Evolutionary conservation across 2,888 invertebrate genomes (phyloP).

Genomic region (Cecidostiba fungosa): DNA sequence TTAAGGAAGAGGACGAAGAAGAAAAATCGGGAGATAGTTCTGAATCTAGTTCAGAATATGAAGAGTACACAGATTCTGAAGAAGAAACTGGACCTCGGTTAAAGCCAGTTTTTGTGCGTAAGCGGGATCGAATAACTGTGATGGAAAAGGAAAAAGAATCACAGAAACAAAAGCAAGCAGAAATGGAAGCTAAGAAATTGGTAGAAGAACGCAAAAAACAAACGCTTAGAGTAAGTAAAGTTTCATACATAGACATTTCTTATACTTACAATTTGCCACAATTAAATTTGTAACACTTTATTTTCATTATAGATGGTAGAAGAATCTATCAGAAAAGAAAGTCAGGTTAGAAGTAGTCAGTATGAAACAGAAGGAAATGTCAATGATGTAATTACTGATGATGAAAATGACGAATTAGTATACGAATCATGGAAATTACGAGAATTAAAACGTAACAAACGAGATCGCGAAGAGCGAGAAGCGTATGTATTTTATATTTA

Average conservation of each 20-base stretch:
- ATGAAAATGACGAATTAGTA: slow-evolving; percentile 97
- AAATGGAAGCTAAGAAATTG: slow-evolving; percentile 90
- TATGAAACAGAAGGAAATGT: slow-evolving; percentile 89
- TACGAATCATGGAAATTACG: slow-evolving; percentile 99
- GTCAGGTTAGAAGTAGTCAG: slow-evolving; percentile 81
- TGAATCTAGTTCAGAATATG: slow-evolving; percentile 89
- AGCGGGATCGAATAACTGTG: slow-evolving; percentile 96
- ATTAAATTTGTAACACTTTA: slow-evolving; percentile 25
- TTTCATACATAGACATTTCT: not conserved
- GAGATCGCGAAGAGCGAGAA: slow-evolving; percentile 97
- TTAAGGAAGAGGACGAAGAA: slow-evolving; percentile 89
- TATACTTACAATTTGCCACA: slow-evolving; percentile 19
- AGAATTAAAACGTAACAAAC: slow-evolving; percentile 97
- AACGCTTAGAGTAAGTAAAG: slow-evolving; percentile 85
- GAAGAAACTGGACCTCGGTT: slow-evolving; percentile 95
- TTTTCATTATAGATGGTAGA: slow-evolving; percentile 86
- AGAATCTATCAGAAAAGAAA: slow-evolving; percentile 92
- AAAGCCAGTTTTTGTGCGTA: slow-evolving; percentile 97
- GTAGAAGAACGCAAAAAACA: slow-evolving; percentile 94
- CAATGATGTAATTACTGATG: slow-evolving; percentile 94
- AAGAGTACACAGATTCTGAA: slow-evolving; percentile 93
- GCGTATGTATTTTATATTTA: slow-evolving; percentile 84
- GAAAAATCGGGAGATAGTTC: slow-evolving; percentile 81
- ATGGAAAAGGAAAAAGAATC: slow-evolving; percentile 96
- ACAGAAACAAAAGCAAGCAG: slow-evolving; percentile 91